Evolutionary conservation across 2,797 vertebrate species (phyloP), one percentile per base, ranked within the genome.

Genomic region (Clamator glandarius): DNA sequence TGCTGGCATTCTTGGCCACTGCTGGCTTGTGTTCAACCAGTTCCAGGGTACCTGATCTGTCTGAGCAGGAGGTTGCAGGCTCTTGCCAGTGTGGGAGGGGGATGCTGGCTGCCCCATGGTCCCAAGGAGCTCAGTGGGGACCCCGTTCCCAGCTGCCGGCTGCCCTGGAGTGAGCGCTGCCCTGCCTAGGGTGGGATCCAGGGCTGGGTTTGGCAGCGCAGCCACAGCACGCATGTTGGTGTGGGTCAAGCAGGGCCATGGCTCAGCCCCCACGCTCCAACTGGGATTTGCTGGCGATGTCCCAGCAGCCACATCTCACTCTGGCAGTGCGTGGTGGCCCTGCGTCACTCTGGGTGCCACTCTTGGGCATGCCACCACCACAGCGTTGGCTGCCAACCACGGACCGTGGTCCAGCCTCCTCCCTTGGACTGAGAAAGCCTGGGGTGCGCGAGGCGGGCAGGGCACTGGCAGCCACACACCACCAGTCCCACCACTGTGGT

Each of bases 31-130:
- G 44, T 46, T 46, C 44, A 46, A 44, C 44, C 25, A 26, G 25
- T 15, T 28, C 9, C 50, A 26, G 13, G 12, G 1, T 39, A 35
- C 57, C 52, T 66, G 48, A 5, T 1, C 2, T 21, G 58, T 35
- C 39, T 87, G 29, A 73, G 55, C 0, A 0, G 51, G 52, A 29
- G 0, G 0, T 25, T 54, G 24, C 26, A 24, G 24, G 31, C 9
- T 66, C 46, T 35, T 61, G 26, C 15, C 59, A 52, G 9, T 0
- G 0, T 23, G 21, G 39, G 36, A 89, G 11, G 5, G n/a, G n/a
- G 17, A 36, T 55, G 23, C 21, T 54, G 52, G 39, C n/a, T 75
- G 33, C 11, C 10, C 10, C 11, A 3, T 6, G 26, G 26, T 12
- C 44, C 6, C 5, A 9, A 5, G 48, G 29, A 64, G 25, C 33